A percentile compares a stretch with the other conserved stretches of the same genome.
These are phyloP conservation scores for Gorsachius goisagi DNA, from an alignment of 2,113 vertebrate species.

Conservation along the genomic window DNA sequence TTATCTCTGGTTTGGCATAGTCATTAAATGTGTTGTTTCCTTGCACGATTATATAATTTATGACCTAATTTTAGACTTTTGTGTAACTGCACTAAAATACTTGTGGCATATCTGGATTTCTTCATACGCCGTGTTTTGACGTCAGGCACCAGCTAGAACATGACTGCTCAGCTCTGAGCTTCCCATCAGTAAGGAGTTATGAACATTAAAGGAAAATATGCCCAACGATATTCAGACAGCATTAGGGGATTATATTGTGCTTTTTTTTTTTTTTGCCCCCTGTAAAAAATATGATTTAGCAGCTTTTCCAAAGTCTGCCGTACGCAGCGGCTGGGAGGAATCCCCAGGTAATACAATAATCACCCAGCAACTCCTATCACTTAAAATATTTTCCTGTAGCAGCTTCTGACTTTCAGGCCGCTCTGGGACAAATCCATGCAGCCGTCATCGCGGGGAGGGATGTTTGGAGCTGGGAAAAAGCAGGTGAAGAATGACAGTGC, in stretches of 20 bases:
- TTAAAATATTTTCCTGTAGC: neutral
- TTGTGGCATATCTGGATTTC: neutral
- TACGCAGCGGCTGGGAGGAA: neutral
- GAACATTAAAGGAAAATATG: neutral
- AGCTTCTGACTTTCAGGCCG: neutral
- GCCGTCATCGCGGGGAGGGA: neutral
- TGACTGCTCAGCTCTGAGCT: neutral
- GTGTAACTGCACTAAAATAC: neutral
- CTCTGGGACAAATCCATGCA: neutral
- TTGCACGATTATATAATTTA: conserved; percentile 65
- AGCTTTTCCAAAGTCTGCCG: neutral
- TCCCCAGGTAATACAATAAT: neutral
- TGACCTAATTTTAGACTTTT: conserved; percentile 60
- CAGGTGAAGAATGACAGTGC: neutral
- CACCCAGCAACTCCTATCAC: neutral
- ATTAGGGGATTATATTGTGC: neutral
- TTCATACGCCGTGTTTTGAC: neutral
- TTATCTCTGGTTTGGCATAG: conserved; percentile 61
- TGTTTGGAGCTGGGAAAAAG: neutral
- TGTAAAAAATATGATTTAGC: neutral
- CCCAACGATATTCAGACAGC: neutral
- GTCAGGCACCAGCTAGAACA: neutral
- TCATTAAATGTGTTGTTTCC: conserved; percentile 63
- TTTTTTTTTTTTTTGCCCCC: no score
- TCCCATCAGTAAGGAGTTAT: neutral